Evolutionary conservation across 2,113 vertebrate species (phyloP), one percentile per base, ranked within the genome.

Genomic region (Smithornis capensis): DNA sequence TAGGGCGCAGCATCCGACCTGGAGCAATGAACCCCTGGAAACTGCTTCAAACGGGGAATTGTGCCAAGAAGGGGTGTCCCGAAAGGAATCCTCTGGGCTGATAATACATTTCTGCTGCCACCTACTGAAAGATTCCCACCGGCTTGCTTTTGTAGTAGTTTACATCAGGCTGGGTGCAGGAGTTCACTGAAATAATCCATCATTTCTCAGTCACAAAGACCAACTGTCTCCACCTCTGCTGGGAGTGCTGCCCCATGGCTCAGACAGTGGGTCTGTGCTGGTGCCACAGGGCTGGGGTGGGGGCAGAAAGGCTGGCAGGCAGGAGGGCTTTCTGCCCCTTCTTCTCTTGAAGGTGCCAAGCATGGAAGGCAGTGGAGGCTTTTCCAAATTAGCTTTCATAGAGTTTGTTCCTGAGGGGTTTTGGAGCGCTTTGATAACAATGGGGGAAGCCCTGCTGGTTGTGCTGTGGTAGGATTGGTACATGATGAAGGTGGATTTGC

Each of bases 51-150:
- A 12, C 18, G 16, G 15, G 31, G 37, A n/a, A 10, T 35, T 53
- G 56, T 82, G 53, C 50, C 45, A 70, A 42, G 65, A 50, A 49
- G 40, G 24, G 38, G 19, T 74, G 11, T 81, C 79, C 42, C 33
- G 27, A 13, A 55, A 70, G 60, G 71, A 70, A 69, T 92, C 62
- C 57, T 37, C 22, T 40, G 59, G 24, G n/a, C 63, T 62, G 42
- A 40, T 57, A 28, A 55, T 62, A 83, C 3, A 87, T 95, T 95
- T 91, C 94, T 96, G 92, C 96, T 95, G 93, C 94, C 94, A 94
- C 60, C 94, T 95, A 81, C 76, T 93, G 96, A 95, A 77, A 80
- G 33, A 47, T 67, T 93, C 44, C 29, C 33, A 28, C 56, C 0
- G 1, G 9, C 33, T 90, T 74, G 31, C 87, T 89, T 55, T 67